Percentiles rank a stretch among this genome's conserved stretches.
These are phyloP conservation scores for Cheirogaleus major DNA, from an alignment of 2,797 vertebrate species.

Conservation along the genomic window DNA sequence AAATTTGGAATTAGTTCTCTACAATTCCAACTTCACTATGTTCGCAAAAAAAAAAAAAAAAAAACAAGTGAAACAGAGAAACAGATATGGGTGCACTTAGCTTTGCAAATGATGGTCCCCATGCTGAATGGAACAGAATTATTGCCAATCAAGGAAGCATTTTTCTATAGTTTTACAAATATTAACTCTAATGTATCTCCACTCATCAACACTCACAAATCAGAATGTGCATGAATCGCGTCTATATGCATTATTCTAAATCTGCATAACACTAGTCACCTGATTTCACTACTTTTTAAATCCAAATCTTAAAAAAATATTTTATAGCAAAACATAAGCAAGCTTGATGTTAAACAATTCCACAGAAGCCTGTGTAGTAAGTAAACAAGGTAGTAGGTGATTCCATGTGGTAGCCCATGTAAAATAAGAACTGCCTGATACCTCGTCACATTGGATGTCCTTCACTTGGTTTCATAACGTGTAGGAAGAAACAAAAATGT, in stretches of 20 bases:
- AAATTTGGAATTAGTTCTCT: neutral
- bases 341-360: rapidly evolving
- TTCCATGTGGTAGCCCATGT: too few species aligned
- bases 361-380: neutral
- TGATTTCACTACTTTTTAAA: neutral
- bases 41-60: neutral
- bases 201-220: neutral
- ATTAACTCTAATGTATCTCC: neutral
- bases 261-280: neutral
- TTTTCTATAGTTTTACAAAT: neutral
- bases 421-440: too few species aligned
- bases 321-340: neutral
- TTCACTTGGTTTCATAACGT: rapidly evolving
- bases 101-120: too few species aligned
- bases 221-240: rapidly evolving
- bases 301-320: neutral
- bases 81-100: rapidly evolving
- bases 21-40: rapidly evolving
- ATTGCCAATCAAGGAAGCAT: rapidly evolving
- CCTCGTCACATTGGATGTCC: rapidly evolving
- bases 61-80: neutral
- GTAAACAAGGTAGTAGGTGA: neutral
- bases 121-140: neutral
- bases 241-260: rapidly evolving
- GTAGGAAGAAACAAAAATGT: neutral